A percentile compares a stretch with the other conserved stretches of the same genome.
Conservation (phyloP, 2,113 vertebrate genomes). For the Nyctereutes procyonoides region DNA sequence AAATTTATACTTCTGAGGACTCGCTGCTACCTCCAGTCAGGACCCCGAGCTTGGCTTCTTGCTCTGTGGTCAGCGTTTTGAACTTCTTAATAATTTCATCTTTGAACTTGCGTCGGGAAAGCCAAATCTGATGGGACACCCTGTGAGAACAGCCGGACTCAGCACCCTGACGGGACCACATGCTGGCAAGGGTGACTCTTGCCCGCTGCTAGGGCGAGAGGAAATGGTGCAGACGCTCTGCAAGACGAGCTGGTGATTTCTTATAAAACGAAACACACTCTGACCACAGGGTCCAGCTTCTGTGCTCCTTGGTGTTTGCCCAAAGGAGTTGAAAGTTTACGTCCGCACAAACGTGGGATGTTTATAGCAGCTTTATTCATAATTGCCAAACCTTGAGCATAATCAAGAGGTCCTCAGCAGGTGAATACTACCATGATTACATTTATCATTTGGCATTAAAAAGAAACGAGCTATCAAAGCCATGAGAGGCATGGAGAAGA, state of each 20-base stretch:
- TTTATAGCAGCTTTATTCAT: not conserved
- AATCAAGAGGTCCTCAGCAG: not conserved
- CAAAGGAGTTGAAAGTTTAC: not conserved
- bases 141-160: fast-evolving
- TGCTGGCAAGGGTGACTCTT: fast-evolving
- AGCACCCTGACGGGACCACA: fast-evolving
- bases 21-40: fast-evolving
- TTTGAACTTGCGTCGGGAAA: not conserved
- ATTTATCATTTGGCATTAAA: not conserved
- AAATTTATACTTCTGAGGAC: fast-evolving
- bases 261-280: not conserved
- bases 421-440: not conserved
- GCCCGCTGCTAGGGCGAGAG: fast-evolving
- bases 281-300: fast-evolving
- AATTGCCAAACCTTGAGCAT: not conserved
- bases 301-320: not conserved
- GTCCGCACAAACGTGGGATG: not conserved
- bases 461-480: not conserved
- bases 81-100: not conserved
- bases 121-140: not conserved
- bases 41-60: fast-evolving
- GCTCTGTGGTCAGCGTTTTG: not conserved
- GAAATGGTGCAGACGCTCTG: fast-evolving
- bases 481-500: not conserved
- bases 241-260: not conserved